Base-by-base conservation (phyloP, 2,888 invertebrate genomes). In the Eristalis intricaria region DNA sequence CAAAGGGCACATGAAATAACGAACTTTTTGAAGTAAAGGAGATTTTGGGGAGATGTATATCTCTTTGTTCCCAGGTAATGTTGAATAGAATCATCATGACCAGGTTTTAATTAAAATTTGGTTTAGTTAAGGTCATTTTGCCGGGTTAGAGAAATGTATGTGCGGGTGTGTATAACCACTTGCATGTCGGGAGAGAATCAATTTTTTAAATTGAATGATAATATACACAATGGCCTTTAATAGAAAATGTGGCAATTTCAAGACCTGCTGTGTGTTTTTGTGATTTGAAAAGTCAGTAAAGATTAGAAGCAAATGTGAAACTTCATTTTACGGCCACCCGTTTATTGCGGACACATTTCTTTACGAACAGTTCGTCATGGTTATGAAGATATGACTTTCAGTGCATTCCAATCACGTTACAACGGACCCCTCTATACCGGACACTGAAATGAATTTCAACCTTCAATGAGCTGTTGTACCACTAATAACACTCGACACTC, bases 91-190 rank as follows among this genome's bases (percentile, higher is more conserved):
- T n/a, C 56, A 29, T 26, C 26, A n/a, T 60, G 13, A 60, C 60
- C 60, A 15, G 60, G 60, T 60, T 60, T 60, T 60, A 60, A 60
- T 60, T 60, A 60, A 60, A 60, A 26, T 60, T 60, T 60, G 19
- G 19, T 50, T 8, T 50, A 50, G 19, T 50, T 50, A 50, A 50
- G 50, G 50, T 50, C 19, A 19, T 50, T 50, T 19, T 19, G 50
- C 19, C 8, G 50, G 19, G 50, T 19, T 50, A 19, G 8, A 19
- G 19, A 50, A 43, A 43, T 19, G 19, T 50, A 19, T 19, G 50
- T 7, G 19, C 8, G 19, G n/a, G 50, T 19, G n/a, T 50, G 50
- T n/a, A n/a, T n/a, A n/a, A 19, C 50, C 19, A 13, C 35, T 4
- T 50, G 19, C 19, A 5, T 4, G 19, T 8, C 19, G 50, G 7